Conservation (phyloP, 2,113 vertebrate genomes). For the Mionectes macconnelli region DNA sequence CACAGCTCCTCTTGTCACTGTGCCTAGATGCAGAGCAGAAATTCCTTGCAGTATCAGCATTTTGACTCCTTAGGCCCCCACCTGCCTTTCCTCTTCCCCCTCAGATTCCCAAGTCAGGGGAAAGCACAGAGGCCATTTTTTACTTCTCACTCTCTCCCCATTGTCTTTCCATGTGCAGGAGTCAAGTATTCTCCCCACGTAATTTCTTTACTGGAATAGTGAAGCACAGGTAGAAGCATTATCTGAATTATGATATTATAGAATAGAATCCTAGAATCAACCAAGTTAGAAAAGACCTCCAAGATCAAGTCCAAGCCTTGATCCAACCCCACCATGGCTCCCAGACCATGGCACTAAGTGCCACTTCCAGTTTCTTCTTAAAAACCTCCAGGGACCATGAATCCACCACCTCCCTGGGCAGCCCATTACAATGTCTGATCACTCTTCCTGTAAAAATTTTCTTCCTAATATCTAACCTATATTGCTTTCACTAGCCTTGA, state of each 20-base stretch:
- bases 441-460: too few species aligned
- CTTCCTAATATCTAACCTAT: too few species aligned
- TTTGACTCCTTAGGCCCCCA: not conserved
- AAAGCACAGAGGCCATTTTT: not conserved
- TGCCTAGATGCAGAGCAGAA: not conserved
- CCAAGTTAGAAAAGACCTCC: too few species aligned
- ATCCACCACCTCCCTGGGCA: too few species aligned
- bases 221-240: not conserved
- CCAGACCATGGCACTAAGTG: too few species aligned
- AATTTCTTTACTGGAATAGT: not conserved
- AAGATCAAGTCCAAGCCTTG: too few species aligned
- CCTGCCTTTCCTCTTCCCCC: not conserved
- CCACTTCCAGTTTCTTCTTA: too few species aligned
- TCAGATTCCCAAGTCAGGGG: accelerated
- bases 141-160: not conserved
- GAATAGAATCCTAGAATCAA: too few species aligned
- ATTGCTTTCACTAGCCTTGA: not conserved
- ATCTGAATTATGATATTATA: not conserved
- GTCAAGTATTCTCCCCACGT: not conserved
- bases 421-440: too few species aligned
- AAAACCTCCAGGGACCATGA: too few species aligned
- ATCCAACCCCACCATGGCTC: too few species aligned
- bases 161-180: not conserved
- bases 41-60: not conserved
- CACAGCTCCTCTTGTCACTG: not conserved